These are phyloP conservation scores for Linyphia triangularis DNA, from an alignment of 2,888 invertebrate species.

Conservation along the genomic window DNA sequence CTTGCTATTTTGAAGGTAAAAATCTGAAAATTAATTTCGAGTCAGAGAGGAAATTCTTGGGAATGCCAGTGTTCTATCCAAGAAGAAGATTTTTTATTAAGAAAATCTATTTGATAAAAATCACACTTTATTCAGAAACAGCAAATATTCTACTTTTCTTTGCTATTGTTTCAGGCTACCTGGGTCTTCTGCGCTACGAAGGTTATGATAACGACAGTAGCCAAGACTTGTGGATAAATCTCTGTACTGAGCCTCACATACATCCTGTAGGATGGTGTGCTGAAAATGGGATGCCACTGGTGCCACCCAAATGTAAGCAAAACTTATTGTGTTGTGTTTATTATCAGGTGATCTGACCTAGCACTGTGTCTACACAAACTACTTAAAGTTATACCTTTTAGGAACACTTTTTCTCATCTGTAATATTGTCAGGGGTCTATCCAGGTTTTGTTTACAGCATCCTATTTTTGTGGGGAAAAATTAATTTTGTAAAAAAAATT, in stretches of 20 bases:
- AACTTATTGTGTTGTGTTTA: not conserved
- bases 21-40: too few relatives aligned
- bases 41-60: too few relatives aligned
- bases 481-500: too few relatives aligned
- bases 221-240: slow-evolving; percentile 97
- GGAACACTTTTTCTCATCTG: too few relatives aligned
- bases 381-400: too few relatives aligned
- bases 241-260: slow-evolving; percentile 92
- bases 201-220: slow-evolving; percentile 93
- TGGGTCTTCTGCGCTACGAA: slow-evolving; percentile 87
- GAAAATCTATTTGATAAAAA: not conserved
- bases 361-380: too few relatives aligned
- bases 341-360: too few relatives aligned
- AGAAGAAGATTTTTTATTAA: not conserved
- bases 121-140: not conserved
- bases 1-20: too few relatives aligned
- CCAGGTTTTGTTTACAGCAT: too few relatives aligned
- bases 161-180: slow-evolving; percentile 82
- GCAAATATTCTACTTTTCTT: too few relatives aligned
- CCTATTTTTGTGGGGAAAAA: too few relatives aligned
- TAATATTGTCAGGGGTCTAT: too few relatives aligned
- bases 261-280: slow-evolving; percentile 99
- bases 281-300: slow-evolving; percentile 94
- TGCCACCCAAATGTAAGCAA: slow-evolving; percentile 90
- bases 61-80: not conserved